A percentile compares a stretch with the other conserved stretches of the same genome.
phyloP scores from a whole-genome alignment of 2,797 vertebrate genomes.

The Chrysolophus pictus region DNA sequence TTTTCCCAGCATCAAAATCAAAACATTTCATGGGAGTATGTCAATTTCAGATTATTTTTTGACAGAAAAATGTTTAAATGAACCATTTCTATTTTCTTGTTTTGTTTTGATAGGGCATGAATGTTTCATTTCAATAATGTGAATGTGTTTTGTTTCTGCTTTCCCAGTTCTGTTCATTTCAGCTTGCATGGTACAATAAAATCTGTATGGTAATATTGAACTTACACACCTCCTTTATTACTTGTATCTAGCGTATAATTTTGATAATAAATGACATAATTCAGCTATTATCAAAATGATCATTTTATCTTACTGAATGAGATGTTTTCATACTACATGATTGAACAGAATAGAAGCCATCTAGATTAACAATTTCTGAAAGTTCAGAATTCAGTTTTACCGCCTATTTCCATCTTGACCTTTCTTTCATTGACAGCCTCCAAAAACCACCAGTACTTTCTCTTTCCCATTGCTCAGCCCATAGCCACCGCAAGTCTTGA shows the following conservation, averaged over 20 bases:
- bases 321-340: not conserved
- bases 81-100: slow-evolving; percentile 31
- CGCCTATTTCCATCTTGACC: not conserved
- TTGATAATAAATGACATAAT: slow-evolving; percentile 9
- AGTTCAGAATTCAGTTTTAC: not conserved
- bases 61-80: slow-evolving; percentile 19
- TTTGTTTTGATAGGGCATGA: slow-evolving; percentile 22
- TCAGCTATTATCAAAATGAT: not conserved
- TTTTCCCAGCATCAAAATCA: not conserved
- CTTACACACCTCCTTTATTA: slow-evolving; percentile 20
- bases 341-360: not conserved
- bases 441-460: not conserved
- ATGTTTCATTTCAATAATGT: slow-evolving; percentile 37
- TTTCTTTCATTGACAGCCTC: not conserved
- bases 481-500: not conserved
- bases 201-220: slow-evolving; percentile 8
- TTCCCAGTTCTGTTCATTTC: slow-evolving; percentile 35
- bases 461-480: not conserved
- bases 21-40: not conserved
- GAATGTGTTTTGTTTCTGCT: slow-evolving; percentile 5
- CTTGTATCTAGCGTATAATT: slow-evolving; percentile 3
- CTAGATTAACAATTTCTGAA: not conserved
- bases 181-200: not conserved
- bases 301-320: not conserved
- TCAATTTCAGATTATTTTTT: not conserved